Base-by-base conservation (phyloP, 2,113 vertebrate species). In the Lepisosteus oculatus region DNA sequence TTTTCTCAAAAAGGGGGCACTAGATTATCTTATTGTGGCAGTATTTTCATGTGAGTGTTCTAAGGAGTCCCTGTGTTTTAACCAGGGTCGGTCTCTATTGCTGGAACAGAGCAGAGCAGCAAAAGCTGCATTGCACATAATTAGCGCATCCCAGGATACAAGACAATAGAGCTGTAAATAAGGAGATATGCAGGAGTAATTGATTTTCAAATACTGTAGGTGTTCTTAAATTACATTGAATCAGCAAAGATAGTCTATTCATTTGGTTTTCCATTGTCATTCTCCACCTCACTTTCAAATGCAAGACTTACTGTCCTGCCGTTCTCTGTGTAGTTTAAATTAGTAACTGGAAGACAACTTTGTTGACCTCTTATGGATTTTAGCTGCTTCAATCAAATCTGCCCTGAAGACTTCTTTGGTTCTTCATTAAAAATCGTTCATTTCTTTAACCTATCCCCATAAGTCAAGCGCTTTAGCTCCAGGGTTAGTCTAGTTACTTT, bases 311-410 rank as follows among this genome's bases (percentile, higher is more conserved):
- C 47, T 51, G 47, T 9, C 47, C 47, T 51, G 3, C 47, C 2
- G 47, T 51, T 69, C 1, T 3, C 6, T 12, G 12, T 15, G 3
- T 47, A n/a, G 11, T 13, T 15, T 44, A 3, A 12, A 66, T 14
- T 66, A 43, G n/a, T 12, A 45, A 14, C 61, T 43, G 55, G n/a
- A 45, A 73, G 65, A 54, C 67, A 57, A 68, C 65, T 43, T 56
- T 11, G 12, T 13, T 73, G 72, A 73, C 56, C 72, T 44, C 12
- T 13, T 55, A 57, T 41, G 72, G 65, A 68, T 73, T 73, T 68
- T 54, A 61, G 55, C 55, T 15, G 29, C 72, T 73, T 56, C 72
- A 73, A 15, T 68, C 65, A 62, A 62, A 73, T 29, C 8, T 43
- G 13, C 65, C 72, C 57, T 3, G 6, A 43, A 61, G 61, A 14